Evolutionary conservation across 1,140 invertebrate genomes (phyloP).

Genomic region (Chlorops oryzae): DNA sequence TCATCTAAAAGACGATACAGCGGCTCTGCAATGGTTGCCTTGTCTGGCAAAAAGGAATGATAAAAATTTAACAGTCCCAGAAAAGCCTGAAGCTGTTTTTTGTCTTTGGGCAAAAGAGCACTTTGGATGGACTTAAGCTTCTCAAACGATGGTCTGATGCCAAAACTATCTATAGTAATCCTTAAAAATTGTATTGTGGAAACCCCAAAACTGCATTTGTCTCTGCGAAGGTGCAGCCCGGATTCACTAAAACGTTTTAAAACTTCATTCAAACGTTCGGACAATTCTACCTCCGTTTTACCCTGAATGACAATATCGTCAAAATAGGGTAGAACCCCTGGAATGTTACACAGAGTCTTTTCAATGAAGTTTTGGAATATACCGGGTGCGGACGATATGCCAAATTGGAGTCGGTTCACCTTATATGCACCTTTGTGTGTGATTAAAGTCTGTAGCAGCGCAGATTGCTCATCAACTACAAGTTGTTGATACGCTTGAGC

Average conservation of each 20-base stretch:
- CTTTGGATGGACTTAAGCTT: constrained; percentile 43
- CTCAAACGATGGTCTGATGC: constrained; percentile 27
- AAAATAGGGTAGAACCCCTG: constrained; percentile 29
- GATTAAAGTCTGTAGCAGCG: constrained; percentile 31
- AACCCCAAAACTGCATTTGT: constrained; percentile 1
- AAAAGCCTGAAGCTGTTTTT: constrained; percentile 39
- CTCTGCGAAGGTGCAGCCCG: background rate
- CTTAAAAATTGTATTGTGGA: constrained; percentile 13
- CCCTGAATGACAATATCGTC: constrained; percentile 38
- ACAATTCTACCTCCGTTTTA: background rate
- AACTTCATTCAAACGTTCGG: background rate
- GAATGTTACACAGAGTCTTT: constrained; percentile 25
- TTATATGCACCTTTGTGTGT: constrained; percentile 48
- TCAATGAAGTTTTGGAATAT: too few relatives aligned
- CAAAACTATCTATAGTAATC: constrained; percentile 29
- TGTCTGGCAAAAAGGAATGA: constrained; percentile 38
- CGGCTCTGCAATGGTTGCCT: constrained; percentile 21
- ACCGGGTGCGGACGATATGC: constrained; percentile 46
- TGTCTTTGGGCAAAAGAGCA: constrained; percentile 38
- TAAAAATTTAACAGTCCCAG: constrained; percentile 45
- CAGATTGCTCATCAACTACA: constrained; percentile 27
- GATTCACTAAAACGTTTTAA: constrained; percentile 5
- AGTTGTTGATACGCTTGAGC: constrained; percentile 39
- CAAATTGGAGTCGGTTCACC: constrained; percentile 50
- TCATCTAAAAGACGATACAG: constrained; percentile 24